Evolutionary conservation across 2,113 vertebrate genomes (phyloP), one percentile per base, ranked within the genome.

Genomic region (Calypte anna): DNA sequence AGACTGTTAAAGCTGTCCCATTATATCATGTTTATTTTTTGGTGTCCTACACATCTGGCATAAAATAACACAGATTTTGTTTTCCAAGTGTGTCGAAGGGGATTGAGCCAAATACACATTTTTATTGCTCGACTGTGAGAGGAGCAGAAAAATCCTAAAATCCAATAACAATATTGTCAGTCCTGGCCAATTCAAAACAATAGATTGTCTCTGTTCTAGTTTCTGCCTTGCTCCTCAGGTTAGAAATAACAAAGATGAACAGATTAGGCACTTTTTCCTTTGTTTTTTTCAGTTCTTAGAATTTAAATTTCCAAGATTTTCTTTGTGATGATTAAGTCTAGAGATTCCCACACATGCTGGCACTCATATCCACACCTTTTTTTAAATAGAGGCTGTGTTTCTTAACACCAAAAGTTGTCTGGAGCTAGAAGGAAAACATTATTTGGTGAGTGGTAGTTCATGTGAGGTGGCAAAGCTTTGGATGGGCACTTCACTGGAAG

Each of bases 11-110:
- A 83, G 43, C 28, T 64, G 57, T 86, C 38, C 63, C n/a, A 14
- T 91, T 94, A 54, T 72, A 87, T 63, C 1, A 0, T 74, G 59
- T 88, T 94, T 92, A 69, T 55, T 91, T 82, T 94, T 64, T 70
- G 36, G 20, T n/a, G n/a, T 82, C 84, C 82, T 89, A 75, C 87
- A 48, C 46, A 14, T 88, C 69, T 80, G 68, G 48, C 2, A 2
- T 83, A 48, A 82, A 86, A 79, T 63, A 91, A 50, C 43, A 66
- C 67, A 86, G 88, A 44, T 88, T 85, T 90, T 91, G 9, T 96
- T 92, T 95, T 90, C 59, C 70, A 63, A 93, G 44, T 13, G 48
- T 51, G 46, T 85, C 70, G 46, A 18, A 54, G 59, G 84, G 90
- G 85, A 72, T 72, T 77, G 88, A 67, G 87, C 90, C 90, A 95